Base-by-base conservation (phyloP, 2,113 vertebrate genomes). In the Strigops habroptila region DNA sequence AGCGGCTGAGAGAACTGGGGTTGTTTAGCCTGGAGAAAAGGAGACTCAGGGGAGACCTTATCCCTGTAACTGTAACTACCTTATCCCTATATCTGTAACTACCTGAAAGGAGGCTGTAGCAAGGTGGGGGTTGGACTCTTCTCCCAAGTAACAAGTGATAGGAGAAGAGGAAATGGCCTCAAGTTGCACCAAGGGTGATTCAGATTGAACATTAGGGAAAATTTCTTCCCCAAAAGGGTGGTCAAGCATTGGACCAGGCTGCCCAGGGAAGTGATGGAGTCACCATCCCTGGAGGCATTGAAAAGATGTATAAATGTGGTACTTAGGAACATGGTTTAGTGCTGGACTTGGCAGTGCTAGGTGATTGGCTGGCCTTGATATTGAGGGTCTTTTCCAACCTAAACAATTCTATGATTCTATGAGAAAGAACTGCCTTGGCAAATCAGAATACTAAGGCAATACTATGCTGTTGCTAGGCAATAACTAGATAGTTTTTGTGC, bases 381-480 rank as follows among this genome's bases (percentile, higher is more conserved):
- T 49, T 23, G 27, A n/a, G 62, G 18, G 5, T 28, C 39, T 62
- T 71, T 76, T 51, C 52, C 52, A 68, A 25, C 22, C 11, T 22
- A 9, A 67, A 39, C 4, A 3, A 10, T 67, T 60, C 17, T 24
- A 2, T 35, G 17, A 46, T 22, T 73, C 62, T 82, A 18, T 60
- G 53, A 67, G 73, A 80, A 17, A 73, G 64, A 91, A 14, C 14
- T 92, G 83, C 53, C 67, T 89, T 41, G 55, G 65, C 62, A 86
- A 69, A 84, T 69, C 74, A 79, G 69, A 82, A 33, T 44, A 41
- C 55, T 64, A 68, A 92, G 86, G 86, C 64, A 78, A 46, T 68
- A 10, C 65, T 48, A 5, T 73, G 86, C 81, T 89, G 96, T 97
- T 97, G 96, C 95, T 96, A 95, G 92, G 96, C 89, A 83, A 90